Conservation (phyloP, 2,888 invertebrate species). For the Agrotis clavis region DNA sequence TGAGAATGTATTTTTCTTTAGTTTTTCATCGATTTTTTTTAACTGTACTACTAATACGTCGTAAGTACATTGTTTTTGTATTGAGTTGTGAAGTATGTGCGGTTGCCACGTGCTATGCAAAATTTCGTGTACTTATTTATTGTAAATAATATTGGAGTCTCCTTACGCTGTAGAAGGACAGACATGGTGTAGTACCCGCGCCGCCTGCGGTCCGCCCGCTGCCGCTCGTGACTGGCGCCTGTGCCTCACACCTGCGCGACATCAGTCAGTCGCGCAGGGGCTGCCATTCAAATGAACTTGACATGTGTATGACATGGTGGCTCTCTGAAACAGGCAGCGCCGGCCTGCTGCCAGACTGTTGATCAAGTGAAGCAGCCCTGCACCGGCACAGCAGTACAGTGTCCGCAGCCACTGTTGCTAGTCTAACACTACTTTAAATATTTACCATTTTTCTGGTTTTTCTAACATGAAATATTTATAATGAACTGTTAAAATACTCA, state of each 20-base stretch:
- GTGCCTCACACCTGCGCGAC: background rate
- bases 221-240: background rate
- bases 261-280: too few relatives aligned
- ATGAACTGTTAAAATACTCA: conserved; percentile 49
- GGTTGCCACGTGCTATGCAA: conserved; percentile 55
- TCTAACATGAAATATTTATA: conserved; percentile 34
- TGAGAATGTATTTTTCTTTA: conserved; percentile 70
- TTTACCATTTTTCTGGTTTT: conserved; percentile 16
- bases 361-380: background rate
- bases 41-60: conserved; percentile 61
- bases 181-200: conserved; percentile 46
- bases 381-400: background rate
- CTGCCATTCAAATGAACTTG: too few relatives aligned
- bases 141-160: conserved; percentile 74
- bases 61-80: conserved; percentile 66
- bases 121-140: conserved; percentile 80
- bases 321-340: background rate
- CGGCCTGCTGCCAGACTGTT: background rate
- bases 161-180: conserved; percentile 54
- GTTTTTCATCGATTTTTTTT: conserved; percentile 65
- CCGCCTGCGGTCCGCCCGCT: conserved; percentile 2
- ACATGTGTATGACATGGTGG: too few relatives aligned
- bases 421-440: background rate
- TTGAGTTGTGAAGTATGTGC: conserved; percentile 62
- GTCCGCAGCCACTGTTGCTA: conserved; percentile 5